A percentile compares a stretch with the other conserved stretches of the same genome.
Evolutionary conservation across 92 coral and sea anemone genomes (phyloP).

Genomic region (Chrysogorgia sp.): DNA sequence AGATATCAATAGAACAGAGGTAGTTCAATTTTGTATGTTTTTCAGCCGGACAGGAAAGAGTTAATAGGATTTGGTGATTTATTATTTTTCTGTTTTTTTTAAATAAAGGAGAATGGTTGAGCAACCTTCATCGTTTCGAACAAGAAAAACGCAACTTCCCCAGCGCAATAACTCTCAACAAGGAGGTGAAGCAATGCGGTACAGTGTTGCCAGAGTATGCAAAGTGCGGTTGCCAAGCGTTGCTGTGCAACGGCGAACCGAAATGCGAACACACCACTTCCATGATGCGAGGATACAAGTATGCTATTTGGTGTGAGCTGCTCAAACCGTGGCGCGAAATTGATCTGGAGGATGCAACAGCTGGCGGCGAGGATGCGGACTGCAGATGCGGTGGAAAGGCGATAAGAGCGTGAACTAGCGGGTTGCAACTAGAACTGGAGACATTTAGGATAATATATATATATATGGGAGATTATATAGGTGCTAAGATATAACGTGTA

Average conservation of each 20-base stretch:
- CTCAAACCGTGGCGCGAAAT: slow-evolving; percentile 26
- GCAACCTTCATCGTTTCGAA: background rate
- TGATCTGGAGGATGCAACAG: slow-evolving; percentile 8
- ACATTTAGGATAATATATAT: too few relatives aligned
- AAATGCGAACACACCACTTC: slow-evolving; percentile 13
- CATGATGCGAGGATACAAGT: background rate
- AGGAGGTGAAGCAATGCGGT: slow-evolving; percentile 8
- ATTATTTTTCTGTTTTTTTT: background rate
- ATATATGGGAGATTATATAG: too few relatives aligned
- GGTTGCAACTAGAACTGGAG: too few relatives aligned
- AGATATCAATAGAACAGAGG: too few relatives aligned
- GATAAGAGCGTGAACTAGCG: background rate
- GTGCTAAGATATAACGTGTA: too few relatives aligned
- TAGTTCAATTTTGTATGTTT: too few relatives aligned
- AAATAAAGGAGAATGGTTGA: background rate
- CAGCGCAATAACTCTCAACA: background rate
- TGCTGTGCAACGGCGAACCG: slow-evolving; percentile 23
- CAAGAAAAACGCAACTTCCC: background rate
- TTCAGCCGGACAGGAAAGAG: too few relatives aligned
- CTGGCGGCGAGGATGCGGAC: slow-evolving; percentile 8
- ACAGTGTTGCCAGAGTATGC: background rate
- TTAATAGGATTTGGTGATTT: too few relatives aligned
- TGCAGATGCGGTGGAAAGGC: slow-evolving; percentile 10
- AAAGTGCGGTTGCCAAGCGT: slow-evolving; percentile 27
- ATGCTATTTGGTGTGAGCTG: slow-evolving; percentile 6